These are phyloP conservation scores for Fistularia commersonii DNA, from an alignment of 2,797 vertebrate genomes.

Conservation along the genomic window DNA sequence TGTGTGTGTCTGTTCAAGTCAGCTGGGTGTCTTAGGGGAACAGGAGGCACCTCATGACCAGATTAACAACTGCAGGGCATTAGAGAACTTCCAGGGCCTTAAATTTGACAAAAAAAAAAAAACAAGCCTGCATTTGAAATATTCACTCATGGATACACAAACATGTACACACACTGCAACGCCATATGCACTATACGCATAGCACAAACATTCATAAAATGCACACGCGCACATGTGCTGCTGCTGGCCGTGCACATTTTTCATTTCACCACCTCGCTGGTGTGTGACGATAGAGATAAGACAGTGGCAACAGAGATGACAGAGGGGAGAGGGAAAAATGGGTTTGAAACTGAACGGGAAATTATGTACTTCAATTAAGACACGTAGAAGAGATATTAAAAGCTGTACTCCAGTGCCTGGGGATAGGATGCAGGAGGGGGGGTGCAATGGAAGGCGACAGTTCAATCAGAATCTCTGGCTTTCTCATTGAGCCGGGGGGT, in stretches of 20 bases:
- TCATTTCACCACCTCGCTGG: conserved; percentile 65
- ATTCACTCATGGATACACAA: neutral
- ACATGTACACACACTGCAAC: conserved; percentile 7
- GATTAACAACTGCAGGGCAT: conserved; percentile 56
- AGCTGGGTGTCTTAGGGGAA: conserved; percentile 42
- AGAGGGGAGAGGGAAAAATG: conserved; percentile 9
- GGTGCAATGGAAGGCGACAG: conserved; percentile 62
- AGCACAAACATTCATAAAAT: too few species aligned
- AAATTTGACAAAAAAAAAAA: conserved; percentile 30
- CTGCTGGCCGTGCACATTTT: conserved; percentile 37
- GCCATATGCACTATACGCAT: neutral
- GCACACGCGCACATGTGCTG: conserved; percentile 19
- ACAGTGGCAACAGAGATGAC: conserved; percentile 67
- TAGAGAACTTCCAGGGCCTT: conserved; percentile 38
- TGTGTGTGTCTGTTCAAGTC: conserved; percentile 24
- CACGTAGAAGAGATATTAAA: conserved; percentile 66
- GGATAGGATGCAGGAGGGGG: conserved; percentile 53
- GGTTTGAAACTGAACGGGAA: conserved; percentile 68
- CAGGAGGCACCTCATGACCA: conserved; percentile 36
- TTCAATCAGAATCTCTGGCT: conserved; percentile 60
- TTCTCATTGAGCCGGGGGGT: conserved; percentile 11
- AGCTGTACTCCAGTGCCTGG: conserved; percentile 63
- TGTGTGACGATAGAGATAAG: conserved; percentile 70
- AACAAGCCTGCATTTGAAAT: neutral
- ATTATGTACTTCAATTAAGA: conserved; percentile 77